Conservation (phyloP, 2,113 vertebrate species). For the Mixornis gularis region DNA sequence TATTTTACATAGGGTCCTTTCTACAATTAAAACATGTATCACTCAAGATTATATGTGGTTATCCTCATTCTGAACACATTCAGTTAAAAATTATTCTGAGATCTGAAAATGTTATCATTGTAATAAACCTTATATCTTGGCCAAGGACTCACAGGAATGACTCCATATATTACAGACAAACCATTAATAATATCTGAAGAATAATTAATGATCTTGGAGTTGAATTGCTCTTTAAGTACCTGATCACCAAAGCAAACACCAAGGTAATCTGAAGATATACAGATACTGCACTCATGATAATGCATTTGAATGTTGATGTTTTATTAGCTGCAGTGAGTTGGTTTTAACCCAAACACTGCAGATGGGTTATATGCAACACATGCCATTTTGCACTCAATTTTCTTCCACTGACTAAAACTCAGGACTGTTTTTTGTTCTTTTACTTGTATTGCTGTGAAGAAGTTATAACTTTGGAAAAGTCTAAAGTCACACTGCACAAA, state of each 20-base stretch:
- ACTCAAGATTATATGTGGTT: not conserved
- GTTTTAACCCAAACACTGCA: not conserved
- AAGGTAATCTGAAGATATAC: not conserved
- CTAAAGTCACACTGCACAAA: not conserved
- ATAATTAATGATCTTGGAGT: not conserved
- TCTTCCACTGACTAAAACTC: not conserved
- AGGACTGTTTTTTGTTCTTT: not conserved
- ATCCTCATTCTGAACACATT: not conserved
- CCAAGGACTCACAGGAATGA: not conserved
- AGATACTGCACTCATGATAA: not conserved
- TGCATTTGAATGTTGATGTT: not conserved
- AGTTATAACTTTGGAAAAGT: not conserved
- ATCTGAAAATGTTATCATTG: not conserved
- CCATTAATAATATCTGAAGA: not conserved
- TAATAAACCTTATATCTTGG: not conserved
- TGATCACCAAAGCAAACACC: not conserved
- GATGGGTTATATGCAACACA: not conserved
- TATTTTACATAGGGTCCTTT: not conserved
- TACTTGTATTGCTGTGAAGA: not conserved
- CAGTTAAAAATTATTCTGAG: not conserved
- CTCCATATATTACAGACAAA: not conserved
- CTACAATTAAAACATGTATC: not conserved
- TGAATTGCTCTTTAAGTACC: not conserved
- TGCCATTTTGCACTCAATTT: not conserved
- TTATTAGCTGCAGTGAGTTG: not conserved